Evolutionary conservation across 2,797 vertebrate genomes (phyloP).

Genomic region (Gadopsis marmoratus): DNA sequence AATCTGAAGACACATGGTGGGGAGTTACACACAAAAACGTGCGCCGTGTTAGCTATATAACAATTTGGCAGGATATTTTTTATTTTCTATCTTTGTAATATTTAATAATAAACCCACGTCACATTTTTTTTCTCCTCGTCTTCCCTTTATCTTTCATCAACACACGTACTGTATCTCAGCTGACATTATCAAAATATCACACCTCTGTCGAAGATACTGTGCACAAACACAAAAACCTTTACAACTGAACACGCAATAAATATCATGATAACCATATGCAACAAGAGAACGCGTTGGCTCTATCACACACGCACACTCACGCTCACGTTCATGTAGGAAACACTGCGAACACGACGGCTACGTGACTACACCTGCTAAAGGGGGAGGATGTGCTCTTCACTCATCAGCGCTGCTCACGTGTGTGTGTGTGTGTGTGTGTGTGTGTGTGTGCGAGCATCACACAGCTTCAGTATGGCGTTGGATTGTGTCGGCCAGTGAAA

Average conservation of each 20-base stretch:
- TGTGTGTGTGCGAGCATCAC: no score
- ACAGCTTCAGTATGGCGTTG: constrained; percentile 32
- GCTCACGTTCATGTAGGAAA: constrained; percentile 62
- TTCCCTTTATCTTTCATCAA: constrained; percentile 35
- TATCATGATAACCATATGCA: constrained; percentile 65
- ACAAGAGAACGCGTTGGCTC: constrained; percentile 45
- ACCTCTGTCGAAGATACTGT: constrained; percentile 65
- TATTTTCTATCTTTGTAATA: constrained; percentile 46
- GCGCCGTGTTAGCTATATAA: constrained; percentile 61
- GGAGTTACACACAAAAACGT: constrained; percentile 63
- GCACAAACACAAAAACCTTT: constrained; percentile 71
- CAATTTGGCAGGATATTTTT: constrained; percentile 73
- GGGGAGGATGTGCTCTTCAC: constrained; percentile 50
- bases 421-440: no score
- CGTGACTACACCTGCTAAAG: constrained; percentile 65
- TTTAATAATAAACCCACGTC: constrained; percentile 59
- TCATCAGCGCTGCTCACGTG: constrained; percentile 41
- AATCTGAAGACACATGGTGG: constrained; percentile 66
- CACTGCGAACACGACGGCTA: constrained; percentile 72
- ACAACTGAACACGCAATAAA: constrained; percentile 78
- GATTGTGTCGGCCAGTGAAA: constrained; percentile 42
- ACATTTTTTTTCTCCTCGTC: constrained; percentile 43
- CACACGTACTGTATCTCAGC: constrained; percentile 40
- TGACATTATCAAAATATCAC: constrained; percentile 65
- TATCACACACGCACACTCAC: constrained; percentile 37